Evolutionary conservation across 1,140 invertebrate genomes (phyloP).

Genomic region (Aporrectodea caliginosa): DNA sequence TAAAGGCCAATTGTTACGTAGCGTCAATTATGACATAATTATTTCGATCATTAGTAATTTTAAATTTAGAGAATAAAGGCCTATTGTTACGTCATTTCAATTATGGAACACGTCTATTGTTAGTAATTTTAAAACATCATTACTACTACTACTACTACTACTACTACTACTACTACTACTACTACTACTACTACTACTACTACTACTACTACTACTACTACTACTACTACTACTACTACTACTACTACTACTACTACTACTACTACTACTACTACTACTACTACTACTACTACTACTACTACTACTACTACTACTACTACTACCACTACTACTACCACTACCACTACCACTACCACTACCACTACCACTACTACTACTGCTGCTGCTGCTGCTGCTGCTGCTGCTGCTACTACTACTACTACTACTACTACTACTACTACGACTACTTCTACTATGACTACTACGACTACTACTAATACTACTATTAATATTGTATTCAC

Average conservation of each 20-base stretch:
- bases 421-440: too few relatives aligned
- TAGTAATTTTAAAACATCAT: not conserved
- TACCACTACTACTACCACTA: constrained; percentile 19
- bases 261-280: constrained; percentile 25
- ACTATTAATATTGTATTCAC: too few relatives aligned
- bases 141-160: constrained; percentile 16
- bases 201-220: constrained; percentile 24
- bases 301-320: constrained; percentile 24
- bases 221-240: constrained; percentile 24
- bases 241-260: constrained; percentile 24
- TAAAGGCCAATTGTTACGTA: too few relatives aligned
- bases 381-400: constrained; percentile 10
- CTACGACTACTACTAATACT: too few relatives aligned
- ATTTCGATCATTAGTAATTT: too few relatives aligned
- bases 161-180: constrained; percentile 16
- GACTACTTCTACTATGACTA: too few relatives aligned
- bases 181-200: constrained; percentile 18
- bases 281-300: constrained; percentile 24
- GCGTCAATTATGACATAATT: not conserved
- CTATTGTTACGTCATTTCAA: too few relatives aligned
- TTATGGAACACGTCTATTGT: too few relatives aligned
- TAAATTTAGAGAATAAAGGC: too few relatives aligned
- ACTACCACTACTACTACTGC: constrained; percentile 1
- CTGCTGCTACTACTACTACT: too few relatives aligned
- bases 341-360: constrained; percentile 15